These are phyloP conservation scores for Melopsittacus undulatus DNA, from an alignment of 2,797 vertebrate species.

Conservation along the genomic window DNA sequence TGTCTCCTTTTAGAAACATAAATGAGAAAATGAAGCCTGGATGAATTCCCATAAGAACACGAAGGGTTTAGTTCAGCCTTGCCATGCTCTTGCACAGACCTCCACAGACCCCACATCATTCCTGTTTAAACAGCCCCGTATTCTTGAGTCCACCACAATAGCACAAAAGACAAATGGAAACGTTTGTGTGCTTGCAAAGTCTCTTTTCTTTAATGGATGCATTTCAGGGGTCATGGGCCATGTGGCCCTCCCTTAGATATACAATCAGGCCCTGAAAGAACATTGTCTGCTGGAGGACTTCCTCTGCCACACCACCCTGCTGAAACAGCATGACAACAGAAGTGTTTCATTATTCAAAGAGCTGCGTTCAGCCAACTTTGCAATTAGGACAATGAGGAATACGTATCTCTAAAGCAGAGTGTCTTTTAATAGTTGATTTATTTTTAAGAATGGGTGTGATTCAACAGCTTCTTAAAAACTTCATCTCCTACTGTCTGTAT, in stretches of 20 bases:
- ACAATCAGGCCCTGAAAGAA: conserved; percentile 37
- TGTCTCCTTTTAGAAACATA: neutral
- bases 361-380: conserved; percentile 12
- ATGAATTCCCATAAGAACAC: neutral
- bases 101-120: neutral
- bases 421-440: conserved; percentile 30
- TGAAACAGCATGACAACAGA: conserved; percentile 43
- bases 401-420: neutral
- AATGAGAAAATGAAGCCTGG: neutral
- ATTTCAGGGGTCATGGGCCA: conserved; percentile 46
- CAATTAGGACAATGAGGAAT: conserved; percentile 35
- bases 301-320: conserved; percentile 54
- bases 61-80: neutral
- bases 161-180: conserved; percentile 44
- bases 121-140: neutral
- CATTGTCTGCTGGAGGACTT: conserved; percentile 56
- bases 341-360: neutral
- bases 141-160: neutral
- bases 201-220: neutral
- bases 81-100: neutral
- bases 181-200: neutral
- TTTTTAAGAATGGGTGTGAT: conserved; percentile 52
- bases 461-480: conserved; percentile 3
- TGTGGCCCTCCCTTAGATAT: conserved; percentile 50
- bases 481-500: conserved; percentile 25